Evolutionary conservation across 2,797 vertebrate genomes (phyloP), one percentile per base, ranked within the genome.

Genomic region (Crax fasciolata): DNA sequence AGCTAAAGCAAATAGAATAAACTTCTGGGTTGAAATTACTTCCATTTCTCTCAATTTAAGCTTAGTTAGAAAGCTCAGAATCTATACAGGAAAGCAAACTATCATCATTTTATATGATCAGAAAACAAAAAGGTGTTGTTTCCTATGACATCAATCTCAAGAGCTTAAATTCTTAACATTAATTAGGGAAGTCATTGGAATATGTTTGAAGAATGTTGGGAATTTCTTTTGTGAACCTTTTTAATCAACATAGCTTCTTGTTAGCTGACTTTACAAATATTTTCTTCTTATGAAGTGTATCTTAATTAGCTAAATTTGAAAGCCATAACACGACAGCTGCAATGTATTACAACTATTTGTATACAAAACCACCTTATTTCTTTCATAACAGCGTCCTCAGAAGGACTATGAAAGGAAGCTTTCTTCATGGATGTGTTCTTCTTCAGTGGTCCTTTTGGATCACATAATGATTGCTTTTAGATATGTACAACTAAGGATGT

Each of bases 261-360:
- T 92, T 92, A 71, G 1, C 92, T 96, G 89, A 80, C 84, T 95
- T 95, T 70, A 89, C 89, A 97, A 97, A 91, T 96, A 96, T 97
- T 96, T 98, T 83, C 28, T 97, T 91, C 89, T 94, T 71, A 88
- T 94, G 88, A 96, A 97, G 83, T 68, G 88, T 73, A 48, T 96
- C 90, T 94, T 98, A 98, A 98, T 98, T 98, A 98, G 96, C 65
- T 90, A 57, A 92, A 76, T 94, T 84, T 95, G 72, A 91, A 84
- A 73, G 63, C 32, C 63, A 15, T 43, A 61, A 66, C 79, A 90
- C 92, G 95, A 82, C 28, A 93, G 85, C 84, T 58, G 72, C 52
- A 83, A 59, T 87, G 76, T 55, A 94, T 89, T 75, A 90, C 95
- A 96, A 94, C 83, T 83, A 77, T 71, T 63, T 90, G 75, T 54